phyloP scores from a whole-genome alignment of 2,797 vertebrate species.

The Pangasius larnaudii region DNA sequence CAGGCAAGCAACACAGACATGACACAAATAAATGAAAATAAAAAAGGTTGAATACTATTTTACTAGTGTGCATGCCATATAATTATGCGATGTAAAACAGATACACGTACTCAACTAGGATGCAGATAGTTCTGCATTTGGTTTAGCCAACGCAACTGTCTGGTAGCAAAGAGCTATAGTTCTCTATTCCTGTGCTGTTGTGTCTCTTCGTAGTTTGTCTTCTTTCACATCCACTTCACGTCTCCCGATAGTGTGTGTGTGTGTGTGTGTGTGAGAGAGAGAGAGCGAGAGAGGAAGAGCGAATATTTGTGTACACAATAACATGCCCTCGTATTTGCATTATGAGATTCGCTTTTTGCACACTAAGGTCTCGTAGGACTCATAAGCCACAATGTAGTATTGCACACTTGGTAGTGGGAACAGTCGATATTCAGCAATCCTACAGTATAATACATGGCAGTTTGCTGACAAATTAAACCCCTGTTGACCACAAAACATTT shows the following conservation, averaged over 20 bases:
- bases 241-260: neutral
- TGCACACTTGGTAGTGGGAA: constrained; percentile 3
- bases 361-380: constrained; percentile 25
- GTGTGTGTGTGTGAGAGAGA: neutral
- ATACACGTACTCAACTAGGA: neutral
- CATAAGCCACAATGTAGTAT: neutral
- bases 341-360: constrained; percentile 28
- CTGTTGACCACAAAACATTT: neutral
- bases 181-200: neutral
- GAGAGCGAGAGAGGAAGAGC: neutral
- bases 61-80: neutral
- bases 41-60: neutral
- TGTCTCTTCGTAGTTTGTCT: neutral
- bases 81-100: neutral
- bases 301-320: constrained; percentile 11
- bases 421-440: constrained; percentile 25
- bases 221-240: neutral
- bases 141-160: neutral
- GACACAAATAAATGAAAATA: neutral
- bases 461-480: constrained; percentile 20
- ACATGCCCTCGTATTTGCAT: constrained; percentile 11
- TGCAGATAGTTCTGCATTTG: neutral
- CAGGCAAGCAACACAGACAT: neutral
- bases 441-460: neutral
- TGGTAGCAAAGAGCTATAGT: neutral